A percentile compares a stretch with the other conserved stretches of the same genome.
These are phyloP conservation scores for Valencia hispanica DNA, from an alignment of 2,797 vertebrate genomes.

Conservation along the genomic window DNA sequence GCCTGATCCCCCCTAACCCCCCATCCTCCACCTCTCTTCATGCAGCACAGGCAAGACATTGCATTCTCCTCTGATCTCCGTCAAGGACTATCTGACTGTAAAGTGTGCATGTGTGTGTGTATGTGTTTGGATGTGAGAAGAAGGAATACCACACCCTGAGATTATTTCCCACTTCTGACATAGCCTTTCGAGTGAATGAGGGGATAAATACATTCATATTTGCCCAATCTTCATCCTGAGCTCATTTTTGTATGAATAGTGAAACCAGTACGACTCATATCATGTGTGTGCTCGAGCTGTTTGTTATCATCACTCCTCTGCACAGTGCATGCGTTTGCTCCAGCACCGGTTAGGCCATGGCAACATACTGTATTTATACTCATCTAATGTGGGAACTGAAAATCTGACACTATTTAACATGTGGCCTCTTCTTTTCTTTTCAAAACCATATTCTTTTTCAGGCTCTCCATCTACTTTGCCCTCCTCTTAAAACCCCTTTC, in stretches of 20 bases:
- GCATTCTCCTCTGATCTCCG: slow-evolving; percentile 67
- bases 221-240: slow-evolving; percentile 19
- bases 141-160: slow-evolving; percentile 74
- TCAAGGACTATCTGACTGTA: slow-evolving; percentile 74
- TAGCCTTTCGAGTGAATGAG: slow-evolving; percentile 46
- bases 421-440: slow-evolving; percentile 28
- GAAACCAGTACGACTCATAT: slow-evolving; percentile 14
- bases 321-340: slow-evolving; percentile 24
- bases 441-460: slow-evolving; percentile 37
- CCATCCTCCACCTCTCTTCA: slow-evolving; percentile 59
- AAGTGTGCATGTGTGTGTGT: slow-evolving; percentile 26
- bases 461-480: slow-evolving; percentile 30
- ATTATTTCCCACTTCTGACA: slow-evolving; percentile 42
- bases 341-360: slow-evolving; percentile 36
- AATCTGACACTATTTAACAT: slow-evolving; percentile 44
- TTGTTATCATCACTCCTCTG: slow-evolving; percentile 42
- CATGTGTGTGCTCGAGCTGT: slow-evolving; percentile 30
- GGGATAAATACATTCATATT: slow-evolving; percentile 49
- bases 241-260: slow-evolving; percentile 19
- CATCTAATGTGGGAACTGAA: slow-evolving; percentile 41
- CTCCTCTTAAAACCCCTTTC: slow-evolving; percentile 19
- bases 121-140: slow-evolving; percentile 30
- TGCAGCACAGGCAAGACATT: slow-evolving; percentile 67
- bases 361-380: slow-evolving; percentile 46
- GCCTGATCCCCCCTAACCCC: slow-evolving; percentile 54